phyloP scores from a whole-genome alignment of 2,888 invertebrate species.

The Drosophila anomelani region DNA sequence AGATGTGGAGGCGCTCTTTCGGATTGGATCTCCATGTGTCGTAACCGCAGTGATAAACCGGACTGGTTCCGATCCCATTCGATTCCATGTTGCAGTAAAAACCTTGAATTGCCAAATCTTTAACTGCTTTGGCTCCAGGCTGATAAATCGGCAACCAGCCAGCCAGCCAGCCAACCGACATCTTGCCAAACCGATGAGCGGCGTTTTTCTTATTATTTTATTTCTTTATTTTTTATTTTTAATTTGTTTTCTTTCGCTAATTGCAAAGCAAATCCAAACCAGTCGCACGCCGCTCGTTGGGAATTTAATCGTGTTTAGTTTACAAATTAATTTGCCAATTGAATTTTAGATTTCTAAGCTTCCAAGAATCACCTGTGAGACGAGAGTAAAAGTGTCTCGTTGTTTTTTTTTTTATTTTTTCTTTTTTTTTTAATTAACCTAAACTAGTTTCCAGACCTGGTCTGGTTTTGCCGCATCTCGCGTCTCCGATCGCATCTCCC shows the following conservation, averaged over 20 bases:
- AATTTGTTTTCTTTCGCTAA: conserved; percentile 50
- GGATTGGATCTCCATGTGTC: conserved; percentile 47
- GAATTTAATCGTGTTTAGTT: conserved; percentile 32
- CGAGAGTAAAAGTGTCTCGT: conserved; percentile 69
- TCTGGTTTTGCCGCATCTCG: conserved; percentile 67
- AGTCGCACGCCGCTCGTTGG: conserved; percentile 10
- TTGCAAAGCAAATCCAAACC: conserved; percentile 49
- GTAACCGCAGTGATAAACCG: conserved; percentile 46
- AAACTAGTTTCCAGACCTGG: conserved; percentile 63
- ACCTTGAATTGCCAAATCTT: conserved; percentile 78
- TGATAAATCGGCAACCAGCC: conserved; percentile 29
- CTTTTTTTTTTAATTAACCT: conserved; percentile 37
- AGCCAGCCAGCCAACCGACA: neutral
- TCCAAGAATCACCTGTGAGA: conserved; percentile 45
- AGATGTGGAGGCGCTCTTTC: conserved; percentile 23
- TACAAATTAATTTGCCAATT: conserved; percentile 53
- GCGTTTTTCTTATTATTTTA: conserved; percentile 11
- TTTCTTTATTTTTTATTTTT: neutral
- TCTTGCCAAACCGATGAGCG: conserved; percentile 34
- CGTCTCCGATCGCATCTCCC: conserved; percentile 44
- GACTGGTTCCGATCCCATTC: conserved; percentile 26
- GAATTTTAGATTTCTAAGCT: conserved; percentile 41
- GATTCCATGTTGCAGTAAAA: conserved; percentile 60
- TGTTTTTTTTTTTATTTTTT: too few species aligned
- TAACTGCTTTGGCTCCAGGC: conserved; percentile 58